These are phyloP conservation scores for Phthorimaea operculella DNA, from an alignment of 1,140 invertebrate species.

Conservation along the genomic window DNA sequence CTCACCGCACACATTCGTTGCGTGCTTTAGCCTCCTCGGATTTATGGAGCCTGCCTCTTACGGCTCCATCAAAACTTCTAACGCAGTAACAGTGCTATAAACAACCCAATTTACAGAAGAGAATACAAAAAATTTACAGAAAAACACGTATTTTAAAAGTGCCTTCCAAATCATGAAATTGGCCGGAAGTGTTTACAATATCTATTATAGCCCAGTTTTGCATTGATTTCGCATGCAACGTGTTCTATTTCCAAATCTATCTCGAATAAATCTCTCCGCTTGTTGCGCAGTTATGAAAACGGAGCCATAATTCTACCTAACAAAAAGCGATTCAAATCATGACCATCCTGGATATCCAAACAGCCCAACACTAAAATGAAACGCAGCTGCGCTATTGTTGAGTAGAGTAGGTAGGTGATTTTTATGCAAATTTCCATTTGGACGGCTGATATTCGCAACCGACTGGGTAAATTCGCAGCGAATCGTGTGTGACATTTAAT, in stretches of 20 bases:
- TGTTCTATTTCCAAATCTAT: slow-evolving; percentile 3
- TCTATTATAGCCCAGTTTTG: not conserved
- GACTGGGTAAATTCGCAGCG: slow-evolving; percentile 57
- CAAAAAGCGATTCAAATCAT: slow-evolving; percentile 6
- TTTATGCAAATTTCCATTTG: slow-evolving; percentile 62
- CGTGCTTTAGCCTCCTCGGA: slow-evolving; percentile 24
- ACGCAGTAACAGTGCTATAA: not conserved
- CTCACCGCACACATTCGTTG: slow-evolving; percentile 31
- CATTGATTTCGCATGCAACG: not conserved
- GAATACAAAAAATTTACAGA: no score
- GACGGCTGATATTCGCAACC: slow-evolving; percentile 49
- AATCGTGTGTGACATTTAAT: slow-evolving; percentile 58
- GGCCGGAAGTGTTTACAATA: not conserved
- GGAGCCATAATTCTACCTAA: slow-evolving; percentile 4
- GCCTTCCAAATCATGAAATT: not conserved
- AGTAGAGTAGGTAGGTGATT: slow-evolving; percentile 36
- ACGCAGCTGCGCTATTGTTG: slow-evolving; percentile 14
- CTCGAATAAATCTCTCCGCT: slow-evolving; percentile 3
- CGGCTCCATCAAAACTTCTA: slow-evolving; percentile 26
- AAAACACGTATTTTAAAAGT: no score
- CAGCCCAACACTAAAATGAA: slow-evolving; percentile 3
- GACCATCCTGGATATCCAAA: slow-evolving; percentile 4
- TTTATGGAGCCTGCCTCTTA: slow-evolving; percentile 27
- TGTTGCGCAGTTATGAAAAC: slow-evolving; percentile 4
- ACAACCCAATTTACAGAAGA: no score